Percentiles rank a stretch among this genome's conserved stretches.
Evolutionary conservation across 2,888 invertebrate genomes (phyloP).

Genomic region (Polyommatus icarus): DNA sequence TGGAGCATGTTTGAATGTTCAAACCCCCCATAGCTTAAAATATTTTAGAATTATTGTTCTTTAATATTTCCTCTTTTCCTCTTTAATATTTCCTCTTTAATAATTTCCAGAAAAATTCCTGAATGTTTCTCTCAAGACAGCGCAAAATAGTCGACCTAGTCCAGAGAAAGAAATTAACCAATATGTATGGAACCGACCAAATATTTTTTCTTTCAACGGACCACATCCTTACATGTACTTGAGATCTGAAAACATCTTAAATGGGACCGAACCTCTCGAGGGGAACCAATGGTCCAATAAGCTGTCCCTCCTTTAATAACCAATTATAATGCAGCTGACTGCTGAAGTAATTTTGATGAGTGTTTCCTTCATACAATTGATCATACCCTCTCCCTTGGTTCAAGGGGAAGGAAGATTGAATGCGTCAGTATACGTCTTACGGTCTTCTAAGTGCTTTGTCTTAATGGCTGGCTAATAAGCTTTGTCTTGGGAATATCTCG

Average conservation of each 20-base stretch:
- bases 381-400: not conserved
- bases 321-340: not conserved
- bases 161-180: no score
- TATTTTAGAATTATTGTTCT: no score
- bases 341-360: not conserved
- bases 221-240: not conserved
- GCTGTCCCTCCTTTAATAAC: not conserved
- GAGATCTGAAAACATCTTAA: not conserved
- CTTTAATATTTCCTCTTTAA: no score
- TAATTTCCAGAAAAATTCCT: no score
- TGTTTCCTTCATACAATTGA: slow-evolving; percentile 1
- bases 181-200: no score
- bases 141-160: no score
- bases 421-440: not conserved
- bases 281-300: not conserved
- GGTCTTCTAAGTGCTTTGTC: not conserved
- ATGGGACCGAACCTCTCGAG: not conserved
- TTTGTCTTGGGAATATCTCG: not conserved
- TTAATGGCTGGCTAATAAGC: no score
- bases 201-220: not conserved
- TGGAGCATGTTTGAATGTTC: no score
- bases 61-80: no score
- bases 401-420: not conserved
- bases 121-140: no score
- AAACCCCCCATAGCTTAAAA: no score